Evolutionary conservation across 1,140 invertebrate genomes (phyloP).

Genomic region (Scaptomyza pallida): DNA sequence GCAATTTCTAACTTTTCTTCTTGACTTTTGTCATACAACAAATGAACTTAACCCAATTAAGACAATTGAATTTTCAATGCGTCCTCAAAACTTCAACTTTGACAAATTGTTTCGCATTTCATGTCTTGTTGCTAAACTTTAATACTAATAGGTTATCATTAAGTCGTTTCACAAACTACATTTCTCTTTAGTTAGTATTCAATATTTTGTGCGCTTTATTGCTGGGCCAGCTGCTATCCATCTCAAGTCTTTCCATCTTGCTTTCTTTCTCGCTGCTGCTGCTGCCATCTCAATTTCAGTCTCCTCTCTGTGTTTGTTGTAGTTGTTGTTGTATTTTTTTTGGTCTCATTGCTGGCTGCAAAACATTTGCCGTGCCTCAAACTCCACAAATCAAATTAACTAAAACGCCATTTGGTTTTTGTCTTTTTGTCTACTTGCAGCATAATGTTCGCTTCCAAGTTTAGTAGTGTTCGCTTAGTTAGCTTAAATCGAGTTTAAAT

Average conservation of each 20-base stretch:
- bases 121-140: no score
- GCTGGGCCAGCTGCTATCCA: slow-evolving; percentile 14
- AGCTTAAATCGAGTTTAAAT: slow-evolving; percentile 78
- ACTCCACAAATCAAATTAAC: slow-evolving; percentile 78
- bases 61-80: no score
- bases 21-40: neutral
- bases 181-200: slow-evolving; percentile 2
- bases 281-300: neutral
- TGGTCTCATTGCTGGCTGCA: slow-evolving; percentile 18
- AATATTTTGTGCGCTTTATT: neutral
- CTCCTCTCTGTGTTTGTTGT: slow-evolving; percentile 2
- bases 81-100: no score
- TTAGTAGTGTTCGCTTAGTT: slow-evolving; percentile 60
- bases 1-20: no score
- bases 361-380: slow-evolving; percentile 12
- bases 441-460: slow-evolving; percentile 78
- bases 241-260: neutral
- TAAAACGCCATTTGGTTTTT: slow-evolving; percentile 82
- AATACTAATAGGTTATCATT: no score
- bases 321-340: slow-evolving; percentile 8
- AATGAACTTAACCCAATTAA: neutral
- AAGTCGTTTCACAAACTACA: neutral
- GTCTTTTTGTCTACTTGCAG: slow-evolving; percentile 78
- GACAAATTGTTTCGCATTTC: no score
- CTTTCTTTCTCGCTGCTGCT: neutral